Percentiles rank a stretch among this genome's conserved stretches.
Conservation (phyloP, 2,797 vertebrate genomes). For the Anas bernieri region DNA sequence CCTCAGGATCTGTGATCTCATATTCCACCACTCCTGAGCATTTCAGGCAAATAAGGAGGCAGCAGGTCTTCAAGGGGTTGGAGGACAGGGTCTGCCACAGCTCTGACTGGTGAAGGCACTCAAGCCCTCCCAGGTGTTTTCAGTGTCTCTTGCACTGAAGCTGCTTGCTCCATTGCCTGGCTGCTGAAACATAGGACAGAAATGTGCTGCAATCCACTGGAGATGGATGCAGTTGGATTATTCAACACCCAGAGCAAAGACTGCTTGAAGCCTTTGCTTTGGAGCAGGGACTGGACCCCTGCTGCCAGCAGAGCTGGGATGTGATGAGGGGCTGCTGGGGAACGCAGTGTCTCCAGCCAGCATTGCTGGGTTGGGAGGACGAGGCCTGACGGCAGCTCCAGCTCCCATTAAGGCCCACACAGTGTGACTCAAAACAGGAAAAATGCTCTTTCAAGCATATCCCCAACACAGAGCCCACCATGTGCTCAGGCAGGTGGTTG, state of each 20-base stretch:
- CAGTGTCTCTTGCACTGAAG: not conserved
- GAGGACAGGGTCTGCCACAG: not conserved
- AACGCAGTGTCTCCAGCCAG: not conserved
- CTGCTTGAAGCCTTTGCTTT: not conserved
- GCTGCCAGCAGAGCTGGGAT: not conserved
- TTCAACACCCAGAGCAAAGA: rapidly evolving
- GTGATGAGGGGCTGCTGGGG: not conserved
- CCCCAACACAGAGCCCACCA: not conserved
- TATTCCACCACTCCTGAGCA: not conserved
- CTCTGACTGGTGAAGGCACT: not conserved
- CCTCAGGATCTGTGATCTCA: not conserved
- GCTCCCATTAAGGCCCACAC: not conserved
- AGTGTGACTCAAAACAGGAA: not conserved
- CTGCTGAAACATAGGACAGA: not conserved
- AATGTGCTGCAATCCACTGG: not conserved
- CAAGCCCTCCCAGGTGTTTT: not conserved
- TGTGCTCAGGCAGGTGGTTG: not conserved
- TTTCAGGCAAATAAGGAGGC: not conserved
- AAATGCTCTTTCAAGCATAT: not conserved
- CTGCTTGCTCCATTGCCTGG: not conserved
- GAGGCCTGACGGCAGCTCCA: not conserved
- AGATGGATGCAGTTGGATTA: not conserved
- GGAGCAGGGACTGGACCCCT: not conserved
- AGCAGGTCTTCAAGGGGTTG: not conserved
- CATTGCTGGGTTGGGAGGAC: not conserved